phyloP scores from a whole-genome alignment of 92 coral and sea anemone genomes.

The Phenganax stokvisi region DNA sequence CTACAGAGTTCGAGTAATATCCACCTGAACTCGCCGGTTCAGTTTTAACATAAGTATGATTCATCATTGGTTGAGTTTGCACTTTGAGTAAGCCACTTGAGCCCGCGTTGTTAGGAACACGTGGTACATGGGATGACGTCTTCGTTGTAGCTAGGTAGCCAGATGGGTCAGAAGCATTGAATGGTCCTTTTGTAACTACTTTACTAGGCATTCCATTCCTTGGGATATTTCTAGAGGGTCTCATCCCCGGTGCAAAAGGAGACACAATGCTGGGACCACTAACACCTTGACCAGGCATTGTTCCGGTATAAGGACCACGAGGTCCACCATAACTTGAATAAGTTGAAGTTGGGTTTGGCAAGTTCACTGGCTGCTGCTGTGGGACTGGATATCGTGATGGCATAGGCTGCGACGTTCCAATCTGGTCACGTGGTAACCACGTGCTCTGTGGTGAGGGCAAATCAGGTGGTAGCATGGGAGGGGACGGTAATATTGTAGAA shows the following conservation, averaged over 20 bases:
- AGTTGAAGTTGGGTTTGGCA: constrained; percentile 66
- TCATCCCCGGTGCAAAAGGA: neutral
- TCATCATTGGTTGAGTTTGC: constrained; percentile 14
- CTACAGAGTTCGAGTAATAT: constrained; percentile 25
- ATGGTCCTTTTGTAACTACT: neutral
- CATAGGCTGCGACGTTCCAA: constrained; percentile 57
- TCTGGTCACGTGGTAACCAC: constrained; percentile 13
- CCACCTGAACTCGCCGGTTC: constrained; percentile 19
- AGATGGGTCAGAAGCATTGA: neutral
- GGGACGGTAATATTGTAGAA: neutral
- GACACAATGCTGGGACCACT: neutral
- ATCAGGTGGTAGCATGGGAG: neutral
- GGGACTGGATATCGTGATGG: constrained; percentile 88
- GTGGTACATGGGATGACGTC: constrained; percentile 11
- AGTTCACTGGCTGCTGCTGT: constrained; percentile 61
- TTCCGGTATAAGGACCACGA: neutral
- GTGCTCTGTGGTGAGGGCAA: neutral
- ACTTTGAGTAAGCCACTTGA: constrained; percentile 16
- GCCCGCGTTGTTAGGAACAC: neutral
- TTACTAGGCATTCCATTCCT: neutral
- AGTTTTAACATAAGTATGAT: constrained; percentile 17
- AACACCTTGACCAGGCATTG: neutral
- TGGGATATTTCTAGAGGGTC: neutral
- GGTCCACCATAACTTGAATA: neutral
- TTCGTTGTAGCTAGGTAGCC: constrained; percentile 10